Percentiles rank a stretch among this genome's conserved stretches.
phyloP scores from a whole-genome alignment of 2,113 vertebrate genomes.

The Mugil cephalus region DNA sequence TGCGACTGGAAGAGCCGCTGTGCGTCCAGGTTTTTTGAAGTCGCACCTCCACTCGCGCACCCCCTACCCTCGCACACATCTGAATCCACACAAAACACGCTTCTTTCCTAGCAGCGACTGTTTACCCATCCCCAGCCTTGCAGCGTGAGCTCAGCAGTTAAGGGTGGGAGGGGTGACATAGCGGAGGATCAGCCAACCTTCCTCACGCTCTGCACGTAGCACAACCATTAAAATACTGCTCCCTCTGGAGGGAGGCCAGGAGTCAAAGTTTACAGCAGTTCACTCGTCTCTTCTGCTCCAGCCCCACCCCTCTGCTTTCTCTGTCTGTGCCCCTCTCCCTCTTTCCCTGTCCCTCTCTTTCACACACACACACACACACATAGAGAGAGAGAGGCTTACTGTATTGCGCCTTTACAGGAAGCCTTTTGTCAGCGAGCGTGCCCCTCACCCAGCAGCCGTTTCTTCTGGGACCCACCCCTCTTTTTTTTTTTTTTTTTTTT shows the following conservation, averaged over 20 bases:
- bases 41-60: slow-evolving; percentile 23
- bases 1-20: slow-evolving; percentile 39
- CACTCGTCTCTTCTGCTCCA: slow-evolving; percentile 64
- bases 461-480: slow-evolving; percentile 15
- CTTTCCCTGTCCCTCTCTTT: slow-evolving; percentile 6
- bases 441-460: slow-evolving; percentile 27
- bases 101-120: slow-evolving; percentile 39
- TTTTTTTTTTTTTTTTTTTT: not conserved
- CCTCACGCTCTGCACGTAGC: slow-evolving; percentile 86
- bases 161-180: slow-evolving; percentile 63
- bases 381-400: slow-evolving; percentile 21
- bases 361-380: slow-evolving; percentile 8
- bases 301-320: slow-evolving; percentile 46
- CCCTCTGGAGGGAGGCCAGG: slow-evolving; percentile 79
- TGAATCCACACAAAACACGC: slow-evolving; percentile 35
- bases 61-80: slow-evolving; percentile 16
- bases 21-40: slow-evolving; percentile 11
- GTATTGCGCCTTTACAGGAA: slow-evolving; percentile 55
- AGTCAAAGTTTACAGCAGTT: slow-evolving; percentile 83
- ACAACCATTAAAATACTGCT: slow-evolving; percentile 84
- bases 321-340: slow-evolving; percentile 45
- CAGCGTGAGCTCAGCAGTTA: slow-evolving; percentile 55
- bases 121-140: slow-evolving; percentile 73
- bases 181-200: slow-evolving; percentile 70
- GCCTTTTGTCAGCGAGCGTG: slow-evolving; percentile 49